Conservation (phyloP, 2,797 vertebrate genomes). For the Falco columbarius region DNA sequence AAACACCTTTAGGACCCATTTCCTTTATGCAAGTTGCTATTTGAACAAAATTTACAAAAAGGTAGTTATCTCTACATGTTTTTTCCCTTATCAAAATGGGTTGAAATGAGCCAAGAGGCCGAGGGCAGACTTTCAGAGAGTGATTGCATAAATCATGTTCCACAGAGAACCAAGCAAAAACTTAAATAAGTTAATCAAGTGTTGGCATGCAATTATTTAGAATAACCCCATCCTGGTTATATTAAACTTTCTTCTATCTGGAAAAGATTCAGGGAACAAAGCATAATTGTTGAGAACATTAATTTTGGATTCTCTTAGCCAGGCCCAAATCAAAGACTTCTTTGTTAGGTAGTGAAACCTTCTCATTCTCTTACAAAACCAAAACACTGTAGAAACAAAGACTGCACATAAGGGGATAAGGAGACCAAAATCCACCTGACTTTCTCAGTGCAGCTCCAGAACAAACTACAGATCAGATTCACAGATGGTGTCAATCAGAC, state of each 20-base stretch:
- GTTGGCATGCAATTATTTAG: not conserved
- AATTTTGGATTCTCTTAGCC: slow-evolving; percentile 44
- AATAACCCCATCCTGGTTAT: slow-evolving; percentile 21
- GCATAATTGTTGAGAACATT: slow-evolving; percentile 46
- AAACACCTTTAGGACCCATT: not conserved
- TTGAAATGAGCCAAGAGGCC: not conserved
- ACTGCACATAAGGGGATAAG: not conserved
- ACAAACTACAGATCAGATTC: not conserved
- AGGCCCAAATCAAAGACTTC: slow-evolving; percentile 42
- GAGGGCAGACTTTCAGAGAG: not conserved
- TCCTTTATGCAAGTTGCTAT: not conserved
- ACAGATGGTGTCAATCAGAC: not conserved
- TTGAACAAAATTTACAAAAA: not conserved
- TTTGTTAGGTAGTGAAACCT: slow-evolving; percentile 53
- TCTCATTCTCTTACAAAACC: slow-evolving; percentile 29
- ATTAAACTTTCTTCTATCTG: slow-evolving; percentile 49
- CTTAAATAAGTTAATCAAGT: not conserved
- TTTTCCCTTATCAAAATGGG: not conserved
- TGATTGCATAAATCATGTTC: not conserved
- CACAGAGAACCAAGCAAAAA: not conserved
- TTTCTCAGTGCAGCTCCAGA: not conserved
- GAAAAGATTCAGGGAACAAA: slow-evolving; percentile 62
- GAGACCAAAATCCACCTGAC: slow-evolving; percentile 19
- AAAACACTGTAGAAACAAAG: slow-evolving; percentile 47
- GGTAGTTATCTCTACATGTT: not conserved